A percentile compares a stretch with the other conserved stretches of the same genome.
Conservation (phyloP, 2,888 invertebrate genomes). For the Stenodema calcarata region DNA sequence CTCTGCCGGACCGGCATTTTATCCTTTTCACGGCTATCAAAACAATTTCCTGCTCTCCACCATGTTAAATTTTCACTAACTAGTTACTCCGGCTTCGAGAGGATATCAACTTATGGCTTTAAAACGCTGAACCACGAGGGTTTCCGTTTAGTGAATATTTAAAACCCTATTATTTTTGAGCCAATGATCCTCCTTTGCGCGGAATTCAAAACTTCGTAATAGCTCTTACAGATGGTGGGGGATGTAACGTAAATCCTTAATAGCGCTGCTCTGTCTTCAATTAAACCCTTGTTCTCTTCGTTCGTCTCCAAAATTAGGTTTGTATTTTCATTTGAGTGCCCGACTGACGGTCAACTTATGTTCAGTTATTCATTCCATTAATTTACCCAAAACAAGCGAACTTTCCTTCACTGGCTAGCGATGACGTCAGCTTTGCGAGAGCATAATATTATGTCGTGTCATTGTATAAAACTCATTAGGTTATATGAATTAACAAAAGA, state of each 20-base stretch:
- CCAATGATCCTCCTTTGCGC: conserved; percentile 41
- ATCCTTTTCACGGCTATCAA: conserved; percentile 42
- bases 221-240: background rate
- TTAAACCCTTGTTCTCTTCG: background rate
- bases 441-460: no score
- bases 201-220: conserved; percentile 34
- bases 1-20: conserved; percentile 8
- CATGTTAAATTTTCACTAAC: conserved; percentile 44
- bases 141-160: conserved; percentile 38
- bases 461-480: no score
- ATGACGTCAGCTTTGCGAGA: no score
- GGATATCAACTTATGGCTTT: conserved; percentile 40
- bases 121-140: conserved; percentile 6
- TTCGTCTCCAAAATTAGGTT: conserved; percentile 7
- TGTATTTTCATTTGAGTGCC: background rate
- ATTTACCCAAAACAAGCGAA: background rate
- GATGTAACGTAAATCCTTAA: conserved; percentile 11
- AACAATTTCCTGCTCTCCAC: conserved; percentile 44
- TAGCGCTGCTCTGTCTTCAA: background rate
- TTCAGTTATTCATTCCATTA: background rate
- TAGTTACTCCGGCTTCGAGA: conserved; percentile 37
- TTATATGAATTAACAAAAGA: no score
- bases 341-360: background rate
- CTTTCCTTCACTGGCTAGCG: no score
- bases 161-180: conserved; percentile 50